These are phyloP conservation scores for Amiota communis DNA, from an alignment of 2,888 invertebrate genomes.

Conservation along the genomic window DNA sequence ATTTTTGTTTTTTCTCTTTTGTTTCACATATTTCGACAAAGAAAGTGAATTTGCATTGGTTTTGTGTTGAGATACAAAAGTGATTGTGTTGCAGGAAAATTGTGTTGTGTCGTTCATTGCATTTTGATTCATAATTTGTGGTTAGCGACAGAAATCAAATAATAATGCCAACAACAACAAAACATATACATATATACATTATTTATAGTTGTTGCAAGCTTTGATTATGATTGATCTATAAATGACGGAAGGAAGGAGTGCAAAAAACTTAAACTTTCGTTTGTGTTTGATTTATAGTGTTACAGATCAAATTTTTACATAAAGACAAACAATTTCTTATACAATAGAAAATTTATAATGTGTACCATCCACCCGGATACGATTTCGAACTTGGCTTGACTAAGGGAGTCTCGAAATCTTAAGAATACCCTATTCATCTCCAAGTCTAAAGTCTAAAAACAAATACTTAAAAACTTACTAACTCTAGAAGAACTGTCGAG, in stretches of 20 bases:
- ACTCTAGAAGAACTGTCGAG: too few species aligned
- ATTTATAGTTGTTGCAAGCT: neutral
- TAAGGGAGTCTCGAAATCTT: too few species aligned
- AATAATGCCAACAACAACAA: conserved; percentile 11
- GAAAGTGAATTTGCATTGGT: conserved; percentile 6
- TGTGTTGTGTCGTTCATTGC: too few species aligned
- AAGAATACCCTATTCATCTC: too few species aligned
- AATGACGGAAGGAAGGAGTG: conserved; percentile 17
- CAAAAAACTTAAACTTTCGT: too few species aligned
- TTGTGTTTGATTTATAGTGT: too few species aligned
- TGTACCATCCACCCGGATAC: too few species aligned
- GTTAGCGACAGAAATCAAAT: conserved; percentile 3
- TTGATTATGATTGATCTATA: conserved; percentile 23
- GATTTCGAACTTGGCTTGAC: too few species aligned
- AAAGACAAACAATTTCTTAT: too few species aligned
- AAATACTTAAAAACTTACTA: too few species aligned
- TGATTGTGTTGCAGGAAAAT: neutral
- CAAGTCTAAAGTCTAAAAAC: too few species aligned
- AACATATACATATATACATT: neutral
- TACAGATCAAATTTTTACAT: too few species aligned
- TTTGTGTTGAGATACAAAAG: neutral
- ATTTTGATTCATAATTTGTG: conserved; percentile 16
- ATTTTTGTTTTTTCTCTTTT: neutral
- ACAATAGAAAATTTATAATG: neutral
- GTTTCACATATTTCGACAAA: neutral